Evolutionary conservation across 2,888 invertebrate genomes (phyloP), one percentile per base, ranked within the genome.

Genomic region (Epistrophe eligans): DNA sequence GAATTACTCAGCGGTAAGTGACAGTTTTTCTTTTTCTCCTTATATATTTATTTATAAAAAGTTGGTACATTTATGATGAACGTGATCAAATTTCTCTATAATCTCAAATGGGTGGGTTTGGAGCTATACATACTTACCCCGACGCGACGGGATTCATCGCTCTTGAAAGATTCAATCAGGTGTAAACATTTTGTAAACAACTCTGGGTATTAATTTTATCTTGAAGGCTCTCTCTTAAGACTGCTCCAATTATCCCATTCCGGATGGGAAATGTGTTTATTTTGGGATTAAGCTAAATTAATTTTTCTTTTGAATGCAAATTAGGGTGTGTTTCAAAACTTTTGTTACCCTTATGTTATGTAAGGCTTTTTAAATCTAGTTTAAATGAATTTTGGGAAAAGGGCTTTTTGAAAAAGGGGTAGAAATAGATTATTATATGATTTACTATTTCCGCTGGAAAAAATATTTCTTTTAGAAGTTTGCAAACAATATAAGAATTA

Each of bases 1-100:
- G 64, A 79, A 83, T 80, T 88, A 85, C 76, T 77, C 81, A 84
- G 82, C 80, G 88, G 88, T 88, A 76, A 88, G 83, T 4, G 9
- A 50, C 9, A 66, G 1, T 50, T 48, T 28, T 24, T 4, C 43
- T 62, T 64, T 32, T 60, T 43, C 5, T 24, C 17, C 28, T 24
- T 35, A 35, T 52, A 19, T 50, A 2, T 19, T 17, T 17, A 19
- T 11, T 17, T 19, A 19, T 15, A 43, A 13, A n/a, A 43, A 62
- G 13, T 4, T 40, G 24, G 32, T n/a, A 15, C 19, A 11, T 19
- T 60, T 60, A 19, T 40, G 19, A 17, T 11, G 5, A 40, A 40
- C 17, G 40, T 62, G 9, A 40, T 15, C 24, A 62, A 43, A 45
- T 17, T 32, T 17, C 38, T 7, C 8, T 17, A 35, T 11, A 17